Conservation (phyloP, 2,113 vertebrate species). For the Nettapus auritus region DNA sequence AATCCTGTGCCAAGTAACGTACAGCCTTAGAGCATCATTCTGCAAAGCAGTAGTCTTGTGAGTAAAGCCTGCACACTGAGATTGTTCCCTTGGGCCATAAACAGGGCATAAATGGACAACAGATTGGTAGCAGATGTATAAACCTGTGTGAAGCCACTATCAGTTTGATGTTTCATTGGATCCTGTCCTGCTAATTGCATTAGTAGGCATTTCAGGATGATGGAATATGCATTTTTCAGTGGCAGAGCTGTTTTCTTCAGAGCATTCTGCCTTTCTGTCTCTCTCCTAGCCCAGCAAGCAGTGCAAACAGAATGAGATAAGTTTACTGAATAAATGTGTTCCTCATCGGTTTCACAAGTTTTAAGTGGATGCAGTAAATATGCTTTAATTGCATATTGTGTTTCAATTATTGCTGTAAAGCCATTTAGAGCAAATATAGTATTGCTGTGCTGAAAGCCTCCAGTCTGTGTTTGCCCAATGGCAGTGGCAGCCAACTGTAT, state of each 20-base stretch:
- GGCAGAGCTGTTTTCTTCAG: not conserved
- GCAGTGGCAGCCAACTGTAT: slow-evolving; percentile 19
- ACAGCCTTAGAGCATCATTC: not conserved
- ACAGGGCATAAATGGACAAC: not conserved
- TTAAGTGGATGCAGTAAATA: slow-evolving; percentile 42
- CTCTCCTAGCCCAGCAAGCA: not conserved
- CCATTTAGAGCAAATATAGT: slow-evolving; percentile 14
- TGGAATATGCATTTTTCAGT: slow-evolving; percentile 6
- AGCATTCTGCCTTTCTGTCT: not conserved
- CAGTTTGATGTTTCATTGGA: not conserved
- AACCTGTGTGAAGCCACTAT: slow-evolving; percentile 25
- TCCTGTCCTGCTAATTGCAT: not conserved
- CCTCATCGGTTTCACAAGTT: slow-evolving; percentile 5
- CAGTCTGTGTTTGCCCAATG: slow-evolving; percentile 6
- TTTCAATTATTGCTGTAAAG: slow-evolving; percentile 41
- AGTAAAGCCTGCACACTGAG: not conserved
- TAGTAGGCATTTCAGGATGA: slow-evolving; percentile 33
- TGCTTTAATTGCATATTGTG: slow-evolving; percentile 47
- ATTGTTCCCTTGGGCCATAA: slow-evolving; percentile 18
- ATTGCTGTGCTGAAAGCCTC: slow-evolving; percentile 18
- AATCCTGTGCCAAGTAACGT: not conserved
- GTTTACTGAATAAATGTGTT: not conserved
- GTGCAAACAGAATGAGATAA: not conserved
- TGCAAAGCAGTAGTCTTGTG: not conserved
- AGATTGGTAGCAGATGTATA: slow-evolving; percentile 50